These are phyloP conservation scores for Tenthredo livida DNA, from an alignment of 2,888 invertebrate genomes.

Conservation along the genomic window DNA sequence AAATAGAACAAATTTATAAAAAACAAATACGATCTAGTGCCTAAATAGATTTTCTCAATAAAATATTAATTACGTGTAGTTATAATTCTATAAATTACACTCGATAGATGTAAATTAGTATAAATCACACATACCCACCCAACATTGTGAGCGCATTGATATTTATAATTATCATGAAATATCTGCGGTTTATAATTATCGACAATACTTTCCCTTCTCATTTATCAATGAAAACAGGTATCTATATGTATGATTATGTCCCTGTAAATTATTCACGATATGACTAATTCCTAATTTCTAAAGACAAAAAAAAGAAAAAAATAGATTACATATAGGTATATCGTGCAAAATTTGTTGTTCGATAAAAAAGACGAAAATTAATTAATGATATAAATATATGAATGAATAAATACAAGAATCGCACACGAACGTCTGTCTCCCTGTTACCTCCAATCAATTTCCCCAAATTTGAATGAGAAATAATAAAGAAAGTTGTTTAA, in stretches of 20 bases:
- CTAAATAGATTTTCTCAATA: constrained; percentile 18
- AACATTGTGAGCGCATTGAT: no score
- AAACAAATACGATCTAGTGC: constrained; percentile 40
- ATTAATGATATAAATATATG: not conserved
- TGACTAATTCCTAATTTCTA: not conserved
- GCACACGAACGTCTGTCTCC: not conserved
- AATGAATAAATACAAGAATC: not conserved
- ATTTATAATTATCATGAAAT: no score
- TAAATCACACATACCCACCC: no score
- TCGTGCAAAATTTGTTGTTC: not conserved
- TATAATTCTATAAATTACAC: not conserved
- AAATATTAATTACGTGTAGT: not conserved
- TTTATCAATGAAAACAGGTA: no score
- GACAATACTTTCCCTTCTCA: no score
- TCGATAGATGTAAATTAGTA: no score
- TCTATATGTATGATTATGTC: no score
- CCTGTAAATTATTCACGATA: no score
- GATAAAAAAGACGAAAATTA: not conserved
- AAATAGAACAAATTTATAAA: not conserved
- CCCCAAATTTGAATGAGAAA: not conserved
- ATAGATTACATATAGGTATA: not conserved
- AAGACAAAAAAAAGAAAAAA: not conserved
- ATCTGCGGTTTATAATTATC: no score
- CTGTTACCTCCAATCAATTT: not conserved
- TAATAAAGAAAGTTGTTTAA: not conserved